Base-by-base conservation (phyloP, 2,888 invertebrate species). In the Drosophila recens region DNA sequence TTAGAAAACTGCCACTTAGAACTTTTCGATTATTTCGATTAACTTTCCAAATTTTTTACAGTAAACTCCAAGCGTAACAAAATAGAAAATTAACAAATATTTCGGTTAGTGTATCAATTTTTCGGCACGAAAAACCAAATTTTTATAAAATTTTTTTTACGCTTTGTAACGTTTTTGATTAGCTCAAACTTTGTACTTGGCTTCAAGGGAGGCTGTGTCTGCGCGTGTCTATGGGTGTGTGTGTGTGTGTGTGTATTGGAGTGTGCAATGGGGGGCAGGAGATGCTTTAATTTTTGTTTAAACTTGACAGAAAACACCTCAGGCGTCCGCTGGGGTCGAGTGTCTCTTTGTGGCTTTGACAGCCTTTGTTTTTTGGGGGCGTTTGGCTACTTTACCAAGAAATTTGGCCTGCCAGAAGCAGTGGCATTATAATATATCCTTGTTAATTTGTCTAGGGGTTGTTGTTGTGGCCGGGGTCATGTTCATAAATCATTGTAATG, bases 261-360 rank as follows among this genome's bases (percentile, higher is more conserved):
- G 20, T 45, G 27, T 38, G 30, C 34, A 27, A 33, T 62, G 20
- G 52, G 45, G 34, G 56, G 59, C 20, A 30, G 57, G 66, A 64
- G 72, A 63, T 85, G 76, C 77, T 83, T 83, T 82, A 85, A 83
- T 85, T 84, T 84, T 78, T 80, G 87, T 84, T 84, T 85, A 82
- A 82, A 85, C 85, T 85, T 87, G 78, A 79, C 71, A 71, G 72
- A 78, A 79, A 84, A 84, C 83, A 81, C 85, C 85, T 85, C 61
- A 69, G 87, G 82, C 87, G 68, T 80, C 68, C 65, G 73, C 68
- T 56, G 54, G 78, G 79, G 80, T 87, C 79, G 81, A 87, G 85
- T 83, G 82, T 83, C 86, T 87, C 80, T 82, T 83, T 86, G 88
- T 87, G 86, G 83, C 70, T 85, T 85, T 83, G 88, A 83, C 87